phyloP scores from a whole-genome alignment of 1,140 invertebrate genomes.

The Aphaenogaster rudis region DNA sequence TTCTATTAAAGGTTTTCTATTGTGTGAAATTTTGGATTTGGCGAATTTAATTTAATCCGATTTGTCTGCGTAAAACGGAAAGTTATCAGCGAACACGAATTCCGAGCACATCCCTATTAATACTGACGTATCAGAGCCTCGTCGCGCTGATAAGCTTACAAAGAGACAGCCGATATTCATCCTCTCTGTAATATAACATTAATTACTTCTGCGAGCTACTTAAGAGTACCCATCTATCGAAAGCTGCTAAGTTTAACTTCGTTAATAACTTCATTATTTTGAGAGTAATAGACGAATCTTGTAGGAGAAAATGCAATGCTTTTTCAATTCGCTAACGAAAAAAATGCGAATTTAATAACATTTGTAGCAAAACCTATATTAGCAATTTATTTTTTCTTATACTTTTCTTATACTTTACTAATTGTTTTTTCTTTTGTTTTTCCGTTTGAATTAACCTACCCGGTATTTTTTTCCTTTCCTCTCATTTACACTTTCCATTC shows the following conservation, averaged over 20 bases:
- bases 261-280: conserved; percentile 40
- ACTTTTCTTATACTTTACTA: not conserved
- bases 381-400: not conserved
- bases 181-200: conserved; percentile 33
- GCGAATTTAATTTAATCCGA: not conserved
- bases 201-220: conserved; percentile 21
- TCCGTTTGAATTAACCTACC: not conserved
- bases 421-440: not conserved
- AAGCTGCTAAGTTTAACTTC: conserved; percentile 34
- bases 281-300: not conserved
- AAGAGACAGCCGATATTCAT: conserved; percentile 37
- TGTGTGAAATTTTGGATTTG: not conserved
- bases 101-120: conserved; percentile 10
- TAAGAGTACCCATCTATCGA: conserved; percentile 30
- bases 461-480: conserved; percentile 7
- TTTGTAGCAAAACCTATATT: not conserved
- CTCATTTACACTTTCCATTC: not conserved
- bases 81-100: conserved; percentile 32
- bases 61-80: not conserved
- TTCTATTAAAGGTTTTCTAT: conserved; percentile 8
- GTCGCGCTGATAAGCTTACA: conserved; percentile 45
- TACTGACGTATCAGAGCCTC: conserved; percentile 37
- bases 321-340: not conserved
- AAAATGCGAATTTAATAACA: not conserved
- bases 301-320: not conserved